Base-by-base conservation (phyloP, 1,140 invertebrate species). In the Chelonus insularis region DNA sequence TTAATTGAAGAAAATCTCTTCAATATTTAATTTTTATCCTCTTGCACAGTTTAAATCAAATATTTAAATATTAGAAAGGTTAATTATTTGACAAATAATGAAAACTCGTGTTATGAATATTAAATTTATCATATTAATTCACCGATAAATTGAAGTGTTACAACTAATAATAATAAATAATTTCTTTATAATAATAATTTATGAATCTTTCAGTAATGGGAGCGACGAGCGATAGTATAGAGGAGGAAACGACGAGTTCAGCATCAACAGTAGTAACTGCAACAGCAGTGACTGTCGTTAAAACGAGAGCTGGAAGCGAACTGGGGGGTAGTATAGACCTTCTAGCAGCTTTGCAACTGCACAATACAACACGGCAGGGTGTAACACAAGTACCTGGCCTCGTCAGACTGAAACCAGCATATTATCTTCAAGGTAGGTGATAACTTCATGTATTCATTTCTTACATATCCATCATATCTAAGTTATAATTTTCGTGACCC, bases 281-380 rank as follows among this genome's bases (percentile, higher is more conserved):
- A 52, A 41, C 36, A 16, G 48, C 63, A 54, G 64, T 67, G 47
- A 63, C 66, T 56, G 47, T 69, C 39, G 67, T 68, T 51, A 69
- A 68, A 32, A 68, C 68, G 47, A 76, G 63, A 66, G 68, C 69
- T 71, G 70, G 67, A 25, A 67, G 58, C 56, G 79, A 80, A 67
- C 68, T 73, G 50, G 74, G 69, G 57, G 77, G 72, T 66, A 70
- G 75, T 68, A 82, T 87, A 78, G 85, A 87, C 70, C 79, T 87
- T 58, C 79, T 87, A 68, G 84, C 84, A 67, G 82, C 83, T 52
- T 75, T 86, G 62, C 83, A 85, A 72, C 74, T 86, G 64, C 82
- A 84, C 79, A 86, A 86, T 72, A 84, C 82, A 39, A 84, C 80
- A 63, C 79, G 82, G 60, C 76, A 76, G 66, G 86, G 86, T 41